Percentiles rank a stretch among this genome's conserved stretches.
These are phyloP conservation scores for Piprites chloris DNA, from an alignment of 2,113 vertebrate genomes.

Conservation along the genomic window DNA sequence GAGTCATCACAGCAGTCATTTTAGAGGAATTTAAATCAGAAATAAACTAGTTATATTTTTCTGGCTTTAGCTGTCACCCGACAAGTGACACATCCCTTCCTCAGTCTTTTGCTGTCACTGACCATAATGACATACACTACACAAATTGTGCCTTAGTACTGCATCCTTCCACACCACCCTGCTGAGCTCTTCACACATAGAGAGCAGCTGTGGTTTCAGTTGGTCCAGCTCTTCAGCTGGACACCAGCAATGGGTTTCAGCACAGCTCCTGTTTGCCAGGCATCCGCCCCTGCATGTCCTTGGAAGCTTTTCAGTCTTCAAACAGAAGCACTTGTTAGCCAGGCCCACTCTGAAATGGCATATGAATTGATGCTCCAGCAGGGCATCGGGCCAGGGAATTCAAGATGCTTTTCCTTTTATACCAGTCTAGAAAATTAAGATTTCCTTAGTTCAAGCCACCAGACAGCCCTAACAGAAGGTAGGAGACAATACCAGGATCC, in stretches of 20 bases:
- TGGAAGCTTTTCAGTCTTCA: background rate
- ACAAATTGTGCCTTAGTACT: background rate
- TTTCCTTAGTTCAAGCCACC: conserved; percentile 11
- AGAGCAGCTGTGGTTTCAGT: background rate
- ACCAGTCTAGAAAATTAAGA: conserved; percentile 33
- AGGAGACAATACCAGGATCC: conserved; percentile 1
- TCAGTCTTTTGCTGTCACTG: background rate
- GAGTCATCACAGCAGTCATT: background rate
- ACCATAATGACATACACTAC: too few relatives aligned
- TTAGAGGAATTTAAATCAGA: background rate
- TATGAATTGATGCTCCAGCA: conserved; percentile 31
- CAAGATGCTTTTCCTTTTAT: conserved; percentile 34
- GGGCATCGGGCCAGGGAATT: conserved; percentile 33
- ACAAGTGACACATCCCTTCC: background rate
- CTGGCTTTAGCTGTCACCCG: background rate
- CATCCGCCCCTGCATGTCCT: background rate
- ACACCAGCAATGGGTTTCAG: background rate
- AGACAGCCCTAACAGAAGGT: conserved; percentile 43
- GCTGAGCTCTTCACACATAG: background rate
- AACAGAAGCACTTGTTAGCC: background rate
- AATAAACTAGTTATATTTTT: background rate
- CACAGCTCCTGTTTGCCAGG: background rate
- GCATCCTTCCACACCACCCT: background rate
- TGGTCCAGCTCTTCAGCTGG: background rate
- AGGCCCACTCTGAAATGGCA: background rate